Percentiles rank a stretch among this genome's conserved stretches.
These are phyloP conservation scores for Prionailurus bengalensis DNA, from an alignment of 2,113 vertebrate genomes.

Conservation along the genomic window DNA sequence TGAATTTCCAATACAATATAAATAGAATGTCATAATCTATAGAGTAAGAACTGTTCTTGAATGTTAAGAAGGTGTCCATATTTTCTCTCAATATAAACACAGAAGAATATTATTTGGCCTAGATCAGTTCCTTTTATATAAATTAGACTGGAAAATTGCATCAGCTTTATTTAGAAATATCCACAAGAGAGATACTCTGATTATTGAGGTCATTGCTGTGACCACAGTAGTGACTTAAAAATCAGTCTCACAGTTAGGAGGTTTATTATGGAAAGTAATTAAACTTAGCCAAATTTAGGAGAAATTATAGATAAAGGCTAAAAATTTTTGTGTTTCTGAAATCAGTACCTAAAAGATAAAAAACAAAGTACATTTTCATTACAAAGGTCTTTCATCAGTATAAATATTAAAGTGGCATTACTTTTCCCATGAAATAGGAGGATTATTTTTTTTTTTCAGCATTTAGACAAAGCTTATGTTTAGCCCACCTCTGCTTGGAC, in stretches of 20 bases:
- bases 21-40: conserved; percentile 82
- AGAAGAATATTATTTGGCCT: conserved; percentile 78
- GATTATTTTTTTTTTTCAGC: not conserved
- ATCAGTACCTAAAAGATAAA: conserved; percentile 26
- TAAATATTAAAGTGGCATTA: not conserved
- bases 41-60: conserved; percentile 77
- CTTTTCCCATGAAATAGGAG: not conserved
- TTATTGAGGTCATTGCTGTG: conserved; percentile 79
- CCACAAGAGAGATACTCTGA: conserved; percentile 76
- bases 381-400: not conserved
- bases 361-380: conserved; percentile 2
- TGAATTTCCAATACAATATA: conserved; percentile 84
- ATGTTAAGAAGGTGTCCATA: conserved; percentile 76
- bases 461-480: not conserved
- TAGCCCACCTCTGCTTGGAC: not conserved
- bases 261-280: conserved; percentile 77
- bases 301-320: conserved; percentile 42
- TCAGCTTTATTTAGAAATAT: conserved; percentile 80
- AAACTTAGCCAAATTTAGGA: conserved; percentile 66
- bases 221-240: conserved; percentile 75
- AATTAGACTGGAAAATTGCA: conserved; percentile 77
- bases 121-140: conserved; percentile 80
- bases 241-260: conserved; percentile 51
- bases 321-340: conserved; percentile 23
- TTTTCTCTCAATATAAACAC: conserved; percentile 77